Conservation (phyloP, 2,888 invertebrate species). For the Cinara cedri region DNA sequence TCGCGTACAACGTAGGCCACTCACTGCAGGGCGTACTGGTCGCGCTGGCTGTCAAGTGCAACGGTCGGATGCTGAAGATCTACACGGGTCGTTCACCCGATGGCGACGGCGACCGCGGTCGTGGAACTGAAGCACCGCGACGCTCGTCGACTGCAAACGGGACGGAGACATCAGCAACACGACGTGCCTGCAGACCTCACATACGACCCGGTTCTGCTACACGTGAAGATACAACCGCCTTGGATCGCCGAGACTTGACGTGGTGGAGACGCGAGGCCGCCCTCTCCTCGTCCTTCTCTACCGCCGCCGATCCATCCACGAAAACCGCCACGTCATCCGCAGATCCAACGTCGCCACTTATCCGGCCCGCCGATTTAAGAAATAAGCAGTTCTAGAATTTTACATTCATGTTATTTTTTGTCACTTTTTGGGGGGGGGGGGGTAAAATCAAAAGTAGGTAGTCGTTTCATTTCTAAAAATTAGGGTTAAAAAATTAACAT, state of each 20-base stretch:
- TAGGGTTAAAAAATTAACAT: too few species aligned
- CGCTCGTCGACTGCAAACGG: constrained; percentile 46
- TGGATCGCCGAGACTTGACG: background rate
- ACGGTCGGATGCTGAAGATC: constrained; percentile 59
- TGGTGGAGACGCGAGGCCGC: background rate
- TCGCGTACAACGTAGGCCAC: constrained; percentile 59
- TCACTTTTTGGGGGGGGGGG: too few species aligned
- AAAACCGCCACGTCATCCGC: too few species aligned
- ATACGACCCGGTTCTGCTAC: constrained; percentile 56
- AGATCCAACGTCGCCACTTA: background rate
- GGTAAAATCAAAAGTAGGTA: too few species aligned
- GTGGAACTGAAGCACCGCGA: constrained; percentile 48
- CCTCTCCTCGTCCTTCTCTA: too few species aligned
- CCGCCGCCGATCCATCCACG: too few species aligned
- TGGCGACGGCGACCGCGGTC: constrained; percentile 44
- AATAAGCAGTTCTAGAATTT: too few species aligned
- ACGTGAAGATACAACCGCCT: constrained; percentile 25
- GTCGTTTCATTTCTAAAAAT: too few species aligned
- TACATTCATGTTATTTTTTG: too few species aligned
- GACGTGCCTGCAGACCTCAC: constrained; percentile 56
- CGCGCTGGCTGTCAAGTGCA: constrained; percentile 59
- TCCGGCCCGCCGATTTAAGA: too few species aligned
- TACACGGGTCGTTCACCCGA: constrained; percentile 57
- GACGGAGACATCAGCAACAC: constrained; percentile 57
- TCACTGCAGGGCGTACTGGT: constrained; percentile 60